Evolutionary conservation across 1,140 invertebrate genomes (phyloP), one percentile per base, ranked within the genome.

Genomic region (Drosophila azteca): DNA sequence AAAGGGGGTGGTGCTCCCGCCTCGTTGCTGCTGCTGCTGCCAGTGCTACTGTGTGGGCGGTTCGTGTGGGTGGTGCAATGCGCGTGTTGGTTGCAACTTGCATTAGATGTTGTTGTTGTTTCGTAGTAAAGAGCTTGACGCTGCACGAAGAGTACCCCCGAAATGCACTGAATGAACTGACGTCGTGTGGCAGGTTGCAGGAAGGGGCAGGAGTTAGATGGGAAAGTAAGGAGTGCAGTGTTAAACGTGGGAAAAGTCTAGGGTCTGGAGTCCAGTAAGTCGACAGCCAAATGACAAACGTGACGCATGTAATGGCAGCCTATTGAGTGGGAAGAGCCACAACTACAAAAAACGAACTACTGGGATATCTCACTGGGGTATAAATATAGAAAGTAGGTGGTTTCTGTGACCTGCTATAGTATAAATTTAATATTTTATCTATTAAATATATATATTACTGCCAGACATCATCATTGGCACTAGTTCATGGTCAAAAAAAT

Each of bases 51-150:
- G 2, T 22, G 26, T 29, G 62, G 53, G 45, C 8, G 46, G 17
- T 15, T 20, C 11, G 39, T 26, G 24, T 20, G 26, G n/a, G 39
- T 26, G 24, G 35, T 58, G 46, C 15, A 75, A 55, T 57, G 80
- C 80, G 81, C 81, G 81, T 85, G 81, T 65, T 81, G 46, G 74
- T 60, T 69, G 79, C 54, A 78, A 84, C 68, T 39, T 87, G 72
- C 75, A 67, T 76, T 72, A 71, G 77, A 81, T 67, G 49, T 49
- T 46, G 55, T 26, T 26, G 3, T 26, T 26, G 31, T 59, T 59
- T 63, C 57, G 81, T 85, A 87, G 81, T 85, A 85, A 77, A 57
- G 73, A 81, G 64, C 73, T 74, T 85, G 82, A 85, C 77, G 77
- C 73, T 85, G 77, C 82, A 77, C 61, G 17, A 20, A 48, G 35